Evolutionary conservation across 2,888 invertebrate genomes (phyloP), one percentile per base, ranked within the genome.

Genomic region (Drosophila cognata): DNA sequence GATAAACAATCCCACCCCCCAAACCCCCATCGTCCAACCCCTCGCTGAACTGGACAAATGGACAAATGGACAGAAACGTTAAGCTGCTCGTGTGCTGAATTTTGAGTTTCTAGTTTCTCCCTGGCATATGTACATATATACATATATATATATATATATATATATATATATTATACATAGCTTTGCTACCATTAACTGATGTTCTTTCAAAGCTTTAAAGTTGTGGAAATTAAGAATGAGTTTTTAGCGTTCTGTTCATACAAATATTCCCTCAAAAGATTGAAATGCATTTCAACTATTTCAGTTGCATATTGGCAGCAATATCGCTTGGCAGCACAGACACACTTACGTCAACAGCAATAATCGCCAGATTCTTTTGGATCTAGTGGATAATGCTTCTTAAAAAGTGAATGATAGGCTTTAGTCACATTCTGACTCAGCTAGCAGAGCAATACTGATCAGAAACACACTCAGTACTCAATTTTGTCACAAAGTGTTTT

Each of bases 51-150:
- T 60, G 77, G 78, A 76, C 80, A 82, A 71, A 67, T 80, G 77
- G 78, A 76, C 80, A 82, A 71, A 60, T 80, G 72, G 72, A 74
- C 67, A 65, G 66, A 41, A 48, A 71, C 55, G 60, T 72, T 77
- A 73, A 76, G 72, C 67, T 56, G 72, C 80, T 80, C 89, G 82
- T 86, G 85, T 81, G 70, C 69, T 56, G 85, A 87, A 86, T 86
- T 86, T 87, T 80, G 52, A 85, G 66, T 69, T 61, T 56, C 29
- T 46, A 33, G 50, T 35, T 48, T 35, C 33, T n/a, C 21, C 31
- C 10, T 46, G 7, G 8, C n/a, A 25, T 18, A 16, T 25, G 2
- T 21, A 16, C 4, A 21, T 7, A 21, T 46, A 0, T 13, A 36
- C 3, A 35, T 11, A 33, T 33, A 35, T 35, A 13, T 35, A 35